These are phyloP conservation scores for Scaptomyza cyrtandrae DNA, from an alignment of 2,888 invertebrate genomes.

Conservation along the genomic window DNA sequence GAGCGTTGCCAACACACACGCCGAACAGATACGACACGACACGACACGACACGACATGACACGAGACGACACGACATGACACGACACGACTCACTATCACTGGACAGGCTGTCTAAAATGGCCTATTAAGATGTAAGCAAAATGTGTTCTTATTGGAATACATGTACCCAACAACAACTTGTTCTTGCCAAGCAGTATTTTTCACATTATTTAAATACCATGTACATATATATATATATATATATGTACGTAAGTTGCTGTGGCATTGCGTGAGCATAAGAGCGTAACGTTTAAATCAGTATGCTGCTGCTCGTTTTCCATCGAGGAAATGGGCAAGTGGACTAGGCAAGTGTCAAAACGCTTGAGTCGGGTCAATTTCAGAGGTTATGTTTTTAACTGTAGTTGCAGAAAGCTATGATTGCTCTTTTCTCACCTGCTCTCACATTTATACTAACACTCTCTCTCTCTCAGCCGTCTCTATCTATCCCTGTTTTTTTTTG, in stretches of 20 bases:
- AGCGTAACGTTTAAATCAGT: constrained; percentile 15
- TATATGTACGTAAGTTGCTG: background rate
- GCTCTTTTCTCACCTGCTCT: constrained; percentile 1
- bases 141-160: background rate
- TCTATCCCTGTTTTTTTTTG: background rate
- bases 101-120: background rate
- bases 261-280: constrained; percentile 36
- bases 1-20: too few species aligned
- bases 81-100: background rate
- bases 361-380: constrained; percentile 44
- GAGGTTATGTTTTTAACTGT: constrained; percentile 22
- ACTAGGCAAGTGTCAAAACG: constrained; percentile 48
- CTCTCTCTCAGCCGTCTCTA: background rate
- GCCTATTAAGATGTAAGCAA: background rate
- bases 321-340: constrained; percentile 20
- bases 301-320: background rate
- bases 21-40: too few species aligned
- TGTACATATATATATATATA: background rate
- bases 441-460: background rate
- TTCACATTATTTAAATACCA: background rate
- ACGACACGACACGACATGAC: too few species aligned
- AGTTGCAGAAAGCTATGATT: constrained; percentile 32
- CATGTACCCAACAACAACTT: background rate
- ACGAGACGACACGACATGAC: too few species aligned
- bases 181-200: background rate